Percentiles rank a stretch among this genome's conserved stretches.
Evolutionary conservation across 2,888 invertebrate genomes (phyloP).

Genomic region (Smittia sp.): DNA sequence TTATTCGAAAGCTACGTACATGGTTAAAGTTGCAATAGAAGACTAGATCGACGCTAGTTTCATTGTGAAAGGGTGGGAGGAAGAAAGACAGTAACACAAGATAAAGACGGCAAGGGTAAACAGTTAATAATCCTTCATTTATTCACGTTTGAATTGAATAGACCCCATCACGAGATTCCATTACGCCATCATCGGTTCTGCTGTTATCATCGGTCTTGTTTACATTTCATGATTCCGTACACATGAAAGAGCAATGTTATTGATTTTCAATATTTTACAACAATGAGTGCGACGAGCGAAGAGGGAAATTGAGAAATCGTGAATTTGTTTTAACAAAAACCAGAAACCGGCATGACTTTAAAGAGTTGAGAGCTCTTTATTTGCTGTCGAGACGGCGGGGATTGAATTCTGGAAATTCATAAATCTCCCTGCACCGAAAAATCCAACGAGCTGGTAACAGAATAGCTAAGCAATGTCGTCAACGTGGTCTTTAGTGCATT

Average conservation of each 20-base stretch:
- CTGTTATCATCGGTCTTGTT: not conserved
- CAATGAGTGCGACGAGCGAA: not conserved
- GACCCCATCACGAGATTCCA: too few relatives aligned
- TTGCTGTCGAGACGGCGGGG: constrained; percentile 1
- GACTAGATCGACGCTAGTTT: too few relatives aligned
- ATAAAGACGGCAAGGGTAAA: too few relatives aligned
- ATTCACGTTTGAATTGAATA: too few relatives aligned
- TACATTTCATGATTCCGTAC: constrained; percentile 8
- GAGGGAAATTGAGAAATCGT: constrained; percentile 1
- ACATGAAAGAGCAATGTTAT: constrained; percentile 17
- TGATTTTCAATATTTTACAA: constrained; percentile 27
- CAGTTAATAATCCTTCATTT: too few relatives aligned
- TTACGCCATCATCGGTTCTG: not conserved
- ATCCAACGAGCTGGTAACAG: not conserved
- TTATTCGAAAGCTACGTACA: too few relatives aligned
- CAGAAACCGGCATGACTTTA: constrained; percentile 1
- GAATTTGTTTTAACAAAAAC: constrained; percentile 14
- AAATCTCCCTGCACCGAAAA: constrained; percentile 3
- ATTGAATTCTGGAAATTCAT: constrained; percentile 3
- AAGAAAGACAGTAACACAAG: too few relatives aligned
- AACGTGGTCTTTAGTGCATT: not conserved
- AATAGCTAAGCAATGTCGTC: not conserved
- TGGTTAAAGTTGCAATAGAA: too few relatives aligned
- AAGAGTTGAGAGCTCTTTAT: constrained; percentile 18
- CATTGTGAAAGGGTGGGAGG: too few relatives aligned